These are phyloP conservation scores for Pseudoips prasinana DNA, from an alignment of 2,888 invertebrate species.

Conservation along the genomic window DNA sequence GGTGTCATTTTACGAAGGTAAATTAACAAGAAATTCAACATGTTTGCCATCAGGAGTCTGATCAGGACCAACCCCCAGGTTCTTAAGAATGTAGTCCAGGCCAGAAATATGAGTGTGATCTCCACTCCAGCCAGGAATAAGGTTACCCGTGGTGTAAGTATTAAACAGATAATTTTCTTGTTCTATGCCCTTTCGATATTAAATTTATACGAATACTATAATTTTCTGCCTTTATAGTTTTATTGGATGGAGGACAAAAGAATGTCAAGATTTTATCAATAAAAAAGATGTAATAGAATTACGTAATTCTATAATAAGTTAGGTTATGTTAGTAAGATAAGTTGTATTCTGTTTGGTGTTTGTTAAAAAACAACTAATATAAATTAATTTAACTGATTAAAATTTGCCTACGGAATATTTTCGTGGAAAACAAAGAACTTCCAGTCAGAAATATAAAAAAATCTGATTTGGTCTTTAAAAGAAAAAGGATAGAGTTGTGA, in stretches of 20 bases:
- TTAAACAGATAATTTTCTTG: too few relatives aligned
- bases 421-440: too few relatives aligned
- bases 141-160: constrained; percentile 60
- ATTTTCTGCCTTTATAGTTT: neutral
- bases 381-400: too few relatives aligned
- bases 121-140: constrained; percentile 56
- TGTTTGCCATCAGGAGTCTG: constrained; percentile 60
- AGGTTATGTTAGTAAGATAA: constrained; percentile 26
- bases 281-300: constrained; percentile 18
- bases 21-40: constrained; percentile 40
- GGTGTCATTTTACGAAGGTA: constrained; percentile 17
- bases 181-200: too few relatives aligned
- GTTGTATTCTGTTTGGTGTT: too few relatives aligned
- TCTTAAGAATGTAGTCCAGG: constrained; percentile 57
- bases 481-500: too few relatives aligned
- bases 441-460: too few relatives aligned
- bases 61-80: constrained; percentile 53
- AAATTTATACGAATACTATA: too few relatives aligned
- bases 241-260: too few relatives aligned
- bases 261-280: neutral
- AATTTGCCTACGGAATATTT: too few relatives aligned
- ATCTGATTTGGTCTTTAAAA: too few relatives aligned
- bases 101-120: constrained; percentile 63
- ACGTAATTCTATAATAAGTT: constrained; percentile 36
- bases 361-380: too few relatives aligned